These are phyloP conservation scores for Sinocyclocheilus anophthalmus DNA, from an alignment of 2,113 vertebrate species.

Conservation along the genomic window DNA sequence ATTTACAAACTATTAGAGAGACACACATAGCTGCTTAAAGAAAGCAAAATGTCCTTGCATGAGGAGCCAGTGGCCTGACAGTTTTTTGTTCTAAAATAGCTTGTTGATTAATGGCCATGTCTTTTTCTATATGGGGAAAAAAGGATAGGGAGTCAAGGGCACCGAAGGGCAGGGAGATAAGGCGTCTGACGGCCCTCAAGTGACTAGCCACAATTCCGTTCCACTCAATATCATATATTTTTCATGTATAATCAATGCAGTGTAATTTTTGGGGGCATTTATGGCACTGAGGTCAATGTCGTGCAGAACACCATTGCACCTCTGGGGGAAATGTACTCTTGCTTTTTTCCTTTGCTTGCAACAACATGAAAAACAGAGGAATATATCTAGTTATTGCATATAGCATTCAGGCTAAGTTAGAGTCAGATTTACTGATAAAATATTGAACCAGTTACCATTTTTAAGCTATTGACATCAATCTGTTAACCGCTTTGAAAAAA, in stretches of 20 bases:
- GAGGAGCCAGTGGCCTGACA: slow-evolving; percentile 37
- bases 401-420: background rate
- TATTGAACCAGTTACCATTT: background rate
- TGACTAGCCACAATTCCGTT: background rate
- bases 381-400: background rate
- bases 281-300: background rate
- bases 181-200: slow-evolving; percentile 21
- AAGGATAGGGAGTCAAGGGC: slow-evolving; percentile 32
- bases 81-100: slow-evolving; percentile 48
- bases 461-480: background rate
- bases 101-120: slow-evolving; percentile 48
- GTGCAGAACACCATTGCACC: background rate
- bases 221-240: slow-evolving; percentile 12
- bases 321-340: background rate
- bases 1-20: background rate
- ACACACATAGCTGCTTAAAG: slow-evolving; percentile 3
- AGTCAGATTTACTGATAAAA: background rate
- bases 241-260: background rate
- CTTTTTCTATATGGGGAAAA: slow-evolving; percentile 33
- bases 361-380: background rate
- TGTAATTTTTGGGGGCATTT: background rate
- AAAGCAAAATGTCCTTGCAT: slow-evolving; percentile 41
- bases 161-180: slow-evolving; percentile 43
- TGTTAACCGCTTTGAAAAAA: background rate
- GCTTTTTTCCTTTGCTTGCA: background rate